phyloP scores from a whole-genome alignment of 1,140 invertebrate species.

The Scaptodrosophila lebanonensis region DNA sequence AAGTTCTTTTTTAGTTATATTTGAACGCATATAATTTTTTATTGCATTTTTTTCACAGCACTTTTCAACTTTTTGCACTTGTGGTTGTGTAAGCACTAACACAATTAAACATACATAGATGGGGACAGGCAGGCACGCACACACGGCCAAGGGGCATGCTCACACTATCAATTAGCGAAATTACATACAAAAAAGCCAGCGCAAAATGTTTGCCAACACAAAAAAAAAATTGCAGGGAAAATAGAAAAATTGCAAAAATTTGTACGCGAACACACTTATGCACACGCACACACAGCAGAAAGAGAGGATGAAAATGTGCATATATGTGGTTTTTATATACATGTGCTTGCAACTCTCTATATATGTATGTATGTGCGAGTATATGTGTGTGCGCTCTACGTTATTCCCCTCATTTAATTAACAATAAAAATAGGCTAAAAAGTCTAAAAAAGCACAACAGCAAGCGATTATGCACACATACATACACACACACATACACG shows the following conservation, averaged over 20 bases:
- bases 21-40: constrained; percentile 33
- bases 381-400: constrained; percentile 26
- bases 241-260: constrained; percentile 63
- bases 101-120: constrained; percentile 52
- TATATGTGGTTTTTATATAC: constrained; percentile 3
- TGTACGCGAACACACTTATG: constrained; percentile 16
- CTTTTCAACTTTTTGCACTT: constrained; percentile 23
- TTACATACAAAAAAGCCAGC: constrained; percentile 68
- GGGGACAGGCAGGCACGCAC: not conserved
- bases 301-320: too few relatives aligned
- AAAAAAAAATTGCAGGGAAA: constrained; percentile 40
- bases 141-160: constrained; percentile 20
- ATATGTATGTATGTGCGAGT: constrained; percentile 2
- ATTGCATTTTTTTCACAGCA: constrained; percentile 20
- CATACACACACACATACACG: constrained; percentile 7
- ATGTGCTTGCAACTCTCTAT: not conserved
- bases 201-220: constrained; percentile 41
- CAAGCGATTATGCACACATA: constrained; percentile 51
- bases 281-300: constrained; percentile 16
- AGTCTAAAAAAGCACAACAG: constrained; percentile 64
- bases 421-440: constrained; percentile 76
- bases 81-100: constrained; percentile 45
- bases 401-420: constrained; percentile 73
- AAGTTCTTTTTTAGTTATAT: constrained; percentile 63
- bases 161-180: constrained; percentile 74